Base-by-base conservation (phyloP, 2,888 invertebrate genomes). In the Sminthurinus aureus region DNA sequence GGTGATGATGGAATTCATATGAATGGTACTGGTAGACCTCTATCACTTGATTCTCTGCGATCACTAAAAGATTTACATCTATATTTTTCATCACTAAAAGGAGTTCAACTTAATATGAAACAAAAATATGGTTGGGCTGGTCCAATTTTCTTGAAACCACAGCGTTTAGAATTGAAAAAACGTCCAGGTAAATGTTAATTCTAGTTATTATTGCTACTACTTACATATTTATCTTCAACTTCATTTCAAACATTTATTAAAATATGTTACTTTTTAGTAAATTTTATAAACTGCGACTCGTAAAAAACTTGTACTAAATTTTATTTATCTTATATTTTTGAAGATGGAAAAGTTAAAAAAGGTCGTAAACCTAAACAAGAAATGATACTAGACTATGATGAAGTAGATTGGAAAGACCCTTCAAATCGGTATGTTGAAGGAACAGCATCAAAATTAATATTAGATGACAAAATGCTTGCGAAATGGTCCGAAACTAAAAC, bases 111-210 rank as follows among this genome's bases (percentile, higher is more conserved):
- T 51, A 52, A 79, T 20, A 82, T 84, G 12, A 85, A 86, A 81
- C 84, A 82, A 1, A 85, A 85, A 26, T 86, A 83, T 71, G 87
- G 87, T 20, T 87, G 87, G 86, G 85, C 86, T 50, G 87, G 87
- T 0, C 87, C 87, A 6, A 85, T 85, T n/a, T 87, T 87, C 58
- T 82, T 86, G 18, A 83, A 84, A 67, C 84, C 86, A n/a, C 82
- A 77, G 0, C 84, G 84, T 38, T 74, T 73, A 22, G 82, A 82
- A n/a, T 22, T 69, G 67, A 76, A 82, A 24, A 51, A 75, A n/a
- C 18, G 82, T 18, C 64, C 20, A 9, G 66, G 66, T 66, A 52
- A 38, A 50, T n/a, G n/a, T n/a, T n/a, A n/a, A n/a, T n/a, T n/a
- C n/a, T n/a, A n/a, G n/a, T n/a, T n/a, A n/a, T n/a, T n/a, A n/a